phyloP scores from a whole-genome alignment of 1,140 invertebrate species.

The Heliconius nattereri region DNA sequence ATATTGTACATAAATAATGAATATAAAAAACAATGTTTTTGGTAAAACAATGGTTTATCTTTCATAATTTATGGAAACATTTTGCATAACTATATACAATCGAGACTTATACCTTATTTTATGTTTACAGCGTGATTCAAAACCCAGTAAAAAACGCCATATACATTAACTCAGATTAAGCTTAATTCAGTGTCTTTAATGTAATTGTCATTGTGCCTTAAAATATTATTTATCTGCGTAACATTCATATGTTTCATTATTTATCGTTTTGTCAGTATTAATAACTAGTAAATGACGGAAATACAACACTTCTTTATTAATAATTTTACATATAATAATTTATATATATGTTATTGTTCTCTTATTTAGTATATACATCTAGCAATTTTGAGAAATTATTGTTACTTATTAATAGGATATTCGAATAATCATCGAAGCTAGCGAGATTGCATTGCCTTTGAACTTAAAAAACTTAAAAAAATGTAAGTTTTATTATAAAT shows the following conservation, averaged over 20 bases:
- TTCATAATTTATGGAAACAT: not conserved
- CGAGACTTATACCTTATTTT: not conserved
- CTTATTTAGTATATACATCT: not conserved
- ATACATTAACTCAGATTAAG: not conserved
- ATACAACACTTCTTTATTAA: not conserved
- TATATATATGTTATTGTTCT: slow-evolving; percentile 7
- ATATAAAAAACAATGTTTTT: not conserved
- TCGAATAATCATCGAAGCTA: not conserved
- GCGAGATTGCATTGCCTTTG: slow-evolving; percentile 8
- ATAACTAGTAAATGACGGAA: not conserved
- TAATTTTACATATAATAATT: not conserved
- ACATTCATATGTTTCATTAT: not conserved
- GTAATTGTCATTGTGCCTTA: slow-evolving; percentile 20
- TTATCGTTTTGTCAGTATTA: not conserved
- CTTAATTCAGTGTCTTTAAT: slow-evolving; percentile 1
- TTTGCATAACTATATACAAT: slow-evolving; percentile 1
- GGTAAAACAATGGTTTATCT: not conserved
- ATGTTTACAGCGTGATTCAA: not conserved
- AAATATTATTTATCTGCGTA: slow-evolving; percentile 6
- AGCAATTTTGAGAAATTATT: not conserved
- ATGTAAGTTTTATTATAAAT: not conserved
- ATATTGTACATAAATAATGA: too few species aligned
- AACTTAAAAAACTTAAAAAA: not conserved
- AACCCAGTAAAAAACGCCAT: not conserved
- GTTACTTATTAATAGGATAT: slow-evolving; percentile 3